Base-by-base conservation (phyloP, 2,113 vertebrate genomes). In the Taurulus bubalis region DNA sequence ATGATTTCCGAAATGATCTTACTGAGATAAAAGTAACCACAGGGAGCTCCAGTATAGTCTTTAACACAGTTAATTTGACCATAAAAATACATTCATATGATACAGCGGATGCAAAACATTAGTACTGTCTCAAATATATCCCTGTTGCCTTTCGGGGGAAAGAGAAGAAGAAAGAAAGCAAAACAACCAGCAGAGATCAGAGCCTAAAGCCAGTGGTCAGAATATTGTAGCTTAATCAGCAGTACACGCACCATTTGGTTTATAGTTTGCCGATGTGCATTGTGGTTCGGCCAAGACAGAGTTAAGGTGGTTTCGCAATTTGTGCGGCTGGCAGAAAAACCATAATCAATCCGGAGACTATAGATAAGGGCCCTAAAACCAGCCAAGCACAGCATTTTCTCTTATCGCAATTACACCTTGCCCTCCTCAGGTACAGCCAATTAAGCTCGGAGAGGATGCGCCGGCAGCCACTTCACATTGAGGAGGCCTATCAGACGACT, bases 321-420 rank as follows among this genome's bases (percentile, higher is more conserved):
- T 94, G 92, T 91, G 89, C 83, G 22, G 79, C 83, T 91, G 90
- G 89, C 90, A 92, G 91, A 91, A 94, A 94, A 91, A 92, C 77
- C 86, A 93, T 91, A 93, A 94, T 95, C 95, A 95, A 94, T 95
- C 90, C 76, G n/a, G 69, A 94, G 94, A 94, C 94, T 92, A 93
- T 85, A 93, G 94, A 94, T 94, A 94, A 94, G 86, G 83, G 82
- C 86, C 89, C 85, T 92, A 93, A 94, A 94, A 94, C 85, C 89
- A 93, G 90, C 90, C 87, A 75, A 89, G 92, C 91, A 79, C 91
- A 92, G 91, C 91, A 34, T 85, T 93, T 94, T 92, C 91, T 91
- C 90, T 93, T 93, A 93, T 90, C 90, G 34, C 92, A 93, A 93
- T 94, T 93, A 94, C 89, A 92, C 91, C 91, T 92, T 91, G 79